A percentile compares a stretch with the other conserved stretches of the same genome.
These are phyloP conservation scores for Candidula unifasciata DNA, from an alignment of 2,888 invertebrate genomes.

Conservation along the genomic window DNA sequence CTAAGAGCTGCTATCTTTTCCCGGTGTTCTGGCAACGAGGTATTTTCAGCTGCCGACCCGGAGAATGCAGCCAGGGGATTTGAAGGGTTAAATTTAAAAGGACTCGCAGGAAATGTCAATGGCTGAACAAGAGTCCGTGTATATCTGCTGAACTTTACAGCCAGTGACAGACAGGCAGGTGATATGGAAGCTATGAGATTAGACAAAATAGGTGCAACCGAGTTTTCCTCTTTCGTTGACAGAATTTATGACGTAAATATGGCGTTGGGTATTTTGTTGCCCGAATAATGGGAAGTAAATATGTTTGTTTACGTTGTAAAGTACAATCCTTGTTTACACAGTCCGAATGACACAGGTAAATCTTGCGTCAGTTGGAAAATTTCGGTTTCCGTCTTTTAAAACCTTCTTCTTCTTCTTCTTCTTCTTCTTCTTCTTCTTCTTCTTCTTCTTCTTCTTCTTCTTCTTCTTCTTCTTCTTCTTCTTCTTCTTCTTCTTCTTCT, in stretches of 20 bases:
- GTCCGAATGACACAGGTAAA: too few species aligned
- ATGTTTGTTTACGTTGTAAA: neutral
- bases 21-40: too few species aligned
- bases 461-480: constrained; percentile 25
- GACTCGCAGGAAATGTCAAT: constrained; percentile 5
- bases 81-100: constrained; percentile 11
- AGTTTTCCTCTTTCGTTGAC: neutral
- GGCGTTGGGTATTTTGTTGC: neutral
- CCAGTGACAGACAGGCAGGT: constrained; percentile 5
- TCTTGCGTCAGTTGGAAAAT: too few species aligned
- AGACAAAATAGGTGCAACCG: neutral
- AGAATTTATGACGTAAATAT: neutral
- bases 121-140: neutral
- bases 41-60: neutral
- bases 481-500: constrained; percentile 8
- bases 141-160: constrained; percentile 6
- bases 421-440: constrained; percentile 1
- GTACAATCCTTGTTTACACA: too few species aligned
- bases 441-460: constrained; percentile 20
- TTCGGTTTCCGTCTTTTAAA: too few species aligned
- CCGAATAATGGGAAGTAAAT: neutral
- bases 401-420: neutral
- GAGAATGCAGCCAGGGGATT: neutral
- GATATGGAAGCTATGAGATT: neutral
- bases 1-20: too few species aligned